A percentile compares a stretch with the other conserved stretches of the same genome.
Conservation (phyloP, 2,888 invertebrate species). For the Caenorhabditis sp. region DNA sequence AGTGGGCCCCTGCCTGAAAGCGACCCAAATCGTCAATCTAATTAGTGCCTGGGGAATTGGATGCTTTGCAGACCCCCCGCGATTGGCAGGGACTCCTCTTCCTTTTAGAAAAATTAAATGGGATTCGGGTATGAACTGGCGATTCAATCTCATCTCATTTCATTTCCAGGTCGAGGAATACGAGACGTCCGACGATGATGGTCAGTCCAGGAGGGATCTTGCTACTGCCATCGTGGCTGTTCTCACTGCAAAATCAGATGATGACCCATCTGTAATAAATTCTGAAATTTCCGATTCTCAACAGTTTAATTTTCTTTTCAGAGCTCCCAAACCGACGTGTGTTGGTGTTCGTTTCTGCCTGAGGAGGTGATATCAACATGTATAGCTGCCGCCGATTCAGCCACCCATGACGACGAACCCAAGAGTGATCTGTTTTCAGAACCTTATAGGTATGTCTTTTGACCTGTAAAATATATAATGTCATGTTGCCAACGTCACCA, state of each 20-base stretch:
- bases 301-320: conserved; percentile 49
- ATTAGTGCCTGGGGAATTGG: conserved; percentile 42
- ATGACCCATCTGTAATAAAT: conserved; percentile 75
- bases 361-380: conserved; percentile 73
- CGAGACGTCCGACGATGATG: conserved; percentile 82
- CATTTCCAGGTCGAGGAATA: conserved; percentile 79
- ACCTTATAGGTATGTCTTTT: conserved; percentile 86
- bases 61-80: background rate
- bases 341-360: conserved; percentile 78
- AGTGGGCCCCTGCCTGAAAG: conserved; percentile 1
- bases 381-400: conserved; percentile 69
- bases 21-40: conserved; percentile 30
- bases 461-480: background rate
- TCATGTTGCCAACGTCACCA: conserved; percentile 3
- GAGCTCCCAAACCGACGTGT: conserved; percentile 70
- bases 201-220: conserved; percentile 74
- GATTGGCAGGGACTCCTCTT: background rate
- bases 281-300: background rate
- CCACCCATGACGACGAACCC: conserved; percentile 86
- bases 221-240: conserved; percentile 75
- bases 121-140: background rate
- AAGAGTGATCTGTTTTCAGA: conserved; percentile 94
- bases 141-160: background rate
- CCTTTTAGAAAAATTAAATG: conserved; percentile 16
- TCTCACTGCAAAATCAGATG: conserved; percentile 67